Evolutionary conservation across 2,113 vertebrate genomes (phyloP).

Genomic region (Tinamus guttatus): DNA sequence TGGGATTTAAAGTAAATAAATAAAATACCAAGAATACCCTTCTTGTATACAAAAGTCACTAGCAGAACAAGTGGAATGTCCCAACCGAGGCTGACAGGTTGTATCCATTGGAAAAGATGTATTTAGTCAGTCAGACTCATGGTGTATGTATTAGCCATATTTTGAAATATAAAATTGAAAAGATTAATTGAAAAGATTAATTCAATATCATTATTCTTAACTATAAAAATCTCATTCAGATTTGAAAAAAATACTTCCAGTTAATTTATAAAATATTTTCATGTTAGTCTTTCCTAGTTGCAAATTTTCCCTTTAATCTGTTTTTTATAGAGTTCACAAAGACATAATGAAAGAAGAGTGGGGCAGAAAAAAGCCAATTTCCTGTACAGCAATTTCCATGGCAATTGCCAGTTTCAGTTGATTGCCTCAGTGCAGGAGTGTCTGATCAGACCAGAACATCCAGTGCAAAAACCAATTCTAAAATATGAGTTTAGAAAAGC

Average conservation of each 20-base stretch:
- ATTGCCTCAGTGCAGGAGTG: not conserved
- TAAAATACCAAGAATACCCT: not conserved
- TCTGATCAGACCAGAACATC: not conserved
- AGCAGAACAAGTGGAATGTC: not conserved
- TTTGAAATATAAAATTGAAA: not conserved
- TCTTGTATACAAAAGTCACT: not conserved
- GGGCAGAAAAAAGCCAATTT: not conserved
- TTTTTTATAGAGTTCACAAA: not conserved
- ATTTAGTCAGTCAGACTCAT: not conserved
- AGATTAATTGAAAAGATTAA: too few relatives aligned
- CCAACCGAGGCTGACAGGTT: not conserved
- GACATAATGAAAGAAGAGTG: not conserved
- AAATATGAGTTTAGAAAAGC: not conserved
- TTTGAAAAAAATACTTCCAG: not conserved
- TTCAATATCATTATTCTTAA: not conserved
- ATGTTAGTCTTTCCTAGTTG: not conserved
- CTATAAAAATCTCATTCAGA: not conserved
- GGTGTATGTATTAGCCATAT: not conserved
- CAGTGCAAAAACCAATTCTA: not conserved
- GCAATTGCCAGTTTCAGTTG: not conserved
- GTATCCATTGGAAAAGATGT: not conserved
- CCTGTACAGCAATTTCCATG: constrained; percentile 33
- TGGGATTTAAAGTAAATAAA: not conserved
- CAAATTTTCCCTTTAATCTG: not conserved
- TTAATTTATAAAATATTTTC: not conserved